phyloP scores from a whole-genome alignment of 1,140 invertebrate genomes.

The Euura saliciscinereae region DNA sequence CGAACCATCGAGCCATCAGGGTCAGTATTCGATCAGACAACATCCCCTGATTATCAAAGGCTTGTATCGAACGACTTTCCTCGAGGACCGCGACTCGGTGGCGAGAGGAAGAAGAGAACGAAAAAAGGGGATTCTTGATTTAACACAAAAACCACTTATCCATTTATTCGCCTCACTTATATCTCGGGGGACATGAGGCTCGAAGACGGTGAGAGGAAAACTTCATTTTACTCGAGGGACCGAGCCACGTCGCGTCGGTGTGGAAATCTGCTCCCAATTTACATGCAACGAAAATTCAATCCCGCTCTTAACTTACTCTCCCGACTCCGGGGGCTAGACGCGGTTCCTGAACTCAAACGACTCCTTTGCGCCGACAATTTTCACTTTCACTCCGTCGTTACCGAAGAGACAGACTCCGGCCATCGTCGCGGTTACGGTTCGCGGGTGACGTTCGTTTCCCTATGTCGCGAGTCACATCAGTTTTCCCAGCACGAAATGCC shows the following conservation, averaged over 20 bases:
- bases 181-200: background rate
- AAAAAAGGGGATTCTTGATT: background rate
- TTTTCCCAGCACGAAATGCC: too few relatives aligned
- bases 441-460: too few relatives aligned
- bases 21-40: too few relatives aligned
- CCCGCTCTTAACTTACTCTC: background rate
- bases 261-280: background rate
- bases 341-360: background rate
- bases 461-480: too few relatives aligned
- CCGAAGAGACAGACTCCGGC: too few relatives aligned
- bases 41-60: too few relatives aligned
- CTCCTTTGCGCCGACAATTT: background rate
- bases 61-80: too few relatives aligned
- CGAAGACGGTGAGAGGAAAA: background rate
- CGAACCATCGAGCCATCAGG: too few relatives aligned
- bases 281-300: constrained; percentile 5
- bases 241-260: background rate
- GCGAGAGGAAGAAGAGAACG: background rate
- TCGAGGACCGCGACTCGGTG: too few relatives aligned
- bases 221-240: background rate
- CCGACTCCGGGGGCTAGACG: background rate
- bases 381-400: background rate
- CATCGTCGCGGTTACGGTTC: too few relatives aligned
- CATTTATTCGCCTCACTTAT: background rate
- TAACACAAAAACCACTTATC: background rate